Conservation (phyloP, 2,113 vertebrate species). For the Ceyx cyanopectus region DNA sequence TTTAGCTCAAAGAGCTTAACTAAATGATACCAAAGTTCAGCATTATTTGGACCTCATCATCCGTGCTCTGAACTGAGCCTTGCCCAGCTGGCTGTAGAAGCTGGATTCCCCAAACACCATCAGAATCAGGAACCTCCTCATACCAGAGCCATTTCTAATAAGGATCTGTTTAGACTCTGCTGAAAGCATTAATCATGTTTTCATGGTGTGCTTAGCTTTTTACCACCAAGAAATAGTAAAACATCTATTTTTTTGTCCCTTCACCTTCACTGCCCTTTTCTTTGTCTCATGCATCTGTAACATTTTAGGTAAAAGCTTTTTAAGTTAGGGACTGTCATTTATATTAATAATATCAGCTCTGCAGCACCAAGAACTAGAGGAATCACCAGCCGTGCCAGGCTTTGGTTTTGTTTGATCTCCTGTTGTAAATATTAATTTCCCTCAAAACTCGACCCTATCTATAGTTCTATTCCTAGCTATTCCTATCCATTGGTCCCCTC, state of each 20-base stretch:
- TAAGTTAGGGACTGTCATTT: not conserved
- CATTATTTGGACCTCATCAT: not conserved
- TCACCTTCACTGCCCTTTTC: not conserved
- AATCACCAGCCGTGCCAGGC: not conserved
- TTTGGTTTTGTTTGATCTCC: not conserved
- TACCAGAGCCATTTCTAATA: not conserved
- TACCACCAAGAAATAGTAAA: not conserved
- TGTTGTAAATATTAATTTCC: not conserved
- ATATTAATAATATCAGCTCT: not conserved
- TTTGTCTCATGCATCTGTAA: not conserved
- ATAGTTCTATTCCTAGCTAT: not conserved
- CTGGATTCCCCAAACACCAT: not conserved
- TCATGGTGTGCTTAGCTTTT: not conserved
- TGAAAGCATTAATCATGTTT: not conserved
- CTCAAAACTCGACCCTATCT: not conserved
- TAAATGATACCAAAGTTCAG: not conserved
- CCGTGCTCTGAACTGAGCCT: not conserved
- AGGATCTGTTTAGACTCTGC: not conserved
- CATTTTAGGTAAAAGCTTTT: not conserved
- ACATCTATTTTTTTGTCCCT: not conserved
- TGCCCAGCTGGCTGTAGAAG: not conserved
- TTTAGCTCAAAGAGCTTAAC: not conserved
- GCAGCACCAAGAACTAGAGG: not conserved
- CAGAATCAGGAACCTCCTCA: not conserved
- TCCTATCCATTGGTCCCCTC: not conserved